phyloP scores from a whole-genome alignment of 2,888 invertebrate genomes.

The Cryptus viduatorius region DNA sequence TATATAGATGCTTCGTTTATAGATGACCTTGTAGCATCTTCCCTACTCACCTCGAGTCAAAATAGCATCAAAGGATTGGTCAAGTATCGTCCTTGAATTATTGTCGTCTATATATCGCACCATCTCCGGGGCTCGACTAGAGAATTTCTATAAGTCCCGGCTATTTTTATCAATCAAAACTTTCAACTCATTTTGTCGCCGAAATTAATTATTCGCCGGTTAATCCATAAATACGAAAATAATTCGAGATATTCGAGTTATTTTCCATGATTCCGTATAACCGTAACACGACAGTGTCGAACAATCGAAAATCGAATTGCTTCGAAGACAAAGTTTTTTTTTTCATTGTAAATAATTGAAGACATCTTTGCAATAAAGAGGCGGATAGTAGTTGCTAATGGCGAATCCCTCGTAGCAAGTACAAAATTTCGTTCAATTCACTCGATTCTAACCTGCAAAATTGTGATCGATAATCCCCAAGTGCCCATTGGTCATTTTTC shows the following conservation, averaged over 20 bases:
- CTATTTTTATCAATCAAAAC: not conserved
- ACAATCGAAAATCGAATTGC: not conserved
- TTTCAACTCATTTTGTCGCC: not conserved
- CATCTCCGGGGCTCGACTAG: conserved; percentile 1
- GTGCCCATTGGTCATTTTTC: too few species aligned
- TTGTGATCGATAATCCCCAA: too few species aligned
- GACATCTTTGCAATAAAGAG: too few species aligned
- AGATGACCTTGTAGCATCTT: conserved; percentile 2
- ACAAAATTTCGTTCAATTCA: too few species aligned
- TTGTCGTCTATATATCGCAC: conserved; percentile 37
- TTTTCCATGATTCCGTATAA: not conserved
- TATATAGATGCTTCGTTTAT: not conserved
- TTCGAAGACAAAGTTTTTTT: not conserved
- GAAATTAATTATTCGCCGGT: not conserved
- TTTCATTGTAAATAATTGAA: not conserved
- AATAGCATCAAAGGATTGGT: not conserved
- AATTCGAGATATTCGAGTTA: not conserved
- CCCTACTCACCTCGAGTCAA: not conserved
- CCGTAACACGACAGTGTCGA: not conserved
- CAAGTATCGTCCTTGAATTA: conserved; percentile 22
- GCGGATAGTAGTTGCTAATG: too few species aligned
- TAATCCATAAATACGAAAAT: not conserved
- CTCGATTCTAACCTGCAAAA: too few species aligned
- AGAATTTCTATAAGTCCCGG: too few species aligned
- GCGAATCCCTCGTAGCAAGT: too few species aligned